phyloP scores from a whole-genome alignment of 1,140 invertebrate species.

The Zaprionus camerounensis region DNA sequence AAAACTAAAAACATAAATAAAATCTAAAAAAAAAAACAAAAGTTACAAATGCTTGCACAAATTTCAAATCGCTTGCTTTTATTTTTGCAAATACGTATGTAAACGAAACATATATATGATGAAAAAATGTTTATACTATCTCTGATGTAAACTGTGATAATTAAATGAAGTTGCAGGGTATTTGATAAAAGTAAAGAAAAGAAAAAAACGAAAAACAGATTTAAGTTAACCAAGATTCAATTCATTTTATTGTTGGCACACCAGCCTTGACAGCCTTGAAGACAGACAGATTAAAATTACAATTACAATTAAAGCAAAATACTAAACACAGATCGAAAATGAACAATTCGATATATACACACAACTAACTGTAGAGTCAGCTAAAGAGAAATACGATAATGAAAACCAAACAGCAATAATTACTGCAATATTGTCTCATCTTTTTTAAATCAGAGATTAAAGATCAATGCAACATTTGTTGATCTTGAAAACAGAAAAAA shows the following conservation, averaged over 20 bases:
- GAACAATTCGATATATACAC: neutral
- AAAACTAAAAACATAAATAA: constrained; percentile 31
- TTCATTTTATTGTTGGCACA: constrained; percentile 15
- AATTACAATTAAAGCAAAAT: constrained; percentile 27
- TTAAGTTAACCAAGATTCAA: constrained; percentile 51
- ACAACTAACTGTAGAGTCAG: neutral
- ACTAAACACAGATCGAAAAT: neutral
- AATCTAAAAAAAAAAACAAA: constrained; percentile 25
- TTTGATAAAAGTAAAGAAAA: constrained; percentile 72
- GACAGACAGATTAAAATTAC: constrained; percentile 29
- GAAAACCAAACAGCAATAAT: constrained; percentile 67
- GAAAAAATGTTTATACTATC: constrained; percentile 70
- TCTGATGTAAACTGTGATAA: constrained; percentile 84
- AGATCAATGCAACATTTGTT: constrained; percentile 9
- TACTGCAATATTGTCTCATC: constrained; percentile 70
- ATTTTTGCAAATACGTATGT: constrained; percentile 54
- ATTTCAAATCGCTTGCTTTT: constrained; percentile 60
- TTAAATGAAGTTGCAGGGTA: constrained; percentile 84
- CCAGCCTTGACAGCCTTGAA: constrained; percentile 33
- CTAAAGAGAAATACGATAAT: constrained; percentile 10
- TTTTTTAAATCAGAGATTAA: constrained; percentile 24
- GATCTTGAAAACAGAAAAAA: neutral
- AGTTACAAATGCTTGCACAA: constrained; percentile 51
- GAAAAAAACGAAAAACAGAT: constrained; percentile 48
- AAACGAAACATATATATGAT: constrained; percentile 36